phyloP scores from a whole-genome alignment of 2,888 invertebrate species.

The Brachynemurus nebulosus region DNA sequence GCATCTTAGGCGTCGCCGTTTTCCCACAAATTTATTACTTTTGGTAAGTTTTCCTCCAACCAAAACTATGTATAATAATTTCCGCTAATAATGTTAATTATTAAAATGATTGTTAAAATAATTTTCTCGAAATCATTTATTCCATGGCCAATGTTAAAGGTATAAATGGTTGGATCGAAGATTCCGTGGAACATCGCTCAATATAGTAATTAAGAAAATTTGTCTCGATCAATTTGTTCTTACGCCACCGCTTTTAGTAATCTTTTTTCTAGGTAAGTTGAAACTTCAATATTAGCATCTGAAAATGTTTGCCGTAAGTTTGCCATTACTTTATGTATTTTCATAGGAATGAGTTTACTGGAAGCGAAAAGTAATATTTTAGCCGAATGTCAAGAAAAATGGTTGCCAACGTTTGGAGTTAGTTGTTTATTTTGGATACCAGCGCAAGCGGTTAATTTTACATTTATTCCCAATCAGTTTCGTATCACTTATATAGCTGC shows the following conservation, averaged over 20 bases:
- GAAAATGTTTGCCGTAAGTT: no score
- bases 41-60: slow-evolving; percentile 16
- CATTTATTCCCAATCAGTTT: slow-evolving; percentile 52
- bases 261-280: slow-evolving; percentile 54
- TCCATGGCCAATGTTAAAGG: slow-evolving; percentile 33
- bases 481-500: slow-evolving; percentile 67
- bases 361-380: slow-evolving; percentile 56
- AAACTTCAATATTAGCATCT: no score
- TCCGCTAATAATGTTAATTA: not conserved
- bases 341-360: slow-evolving; percentile 58
- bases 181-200: slow-evolving; percentile 45
- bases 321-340: slow-evolving; percentile 10
- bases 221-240: slow-evolving; percentile 53
- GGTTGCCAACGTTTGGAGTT: slow-evolving; percentile 52
- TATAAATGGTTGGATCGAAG: slow-evolving; percentile 56
- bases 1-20: slow-evolving; percentile 20
- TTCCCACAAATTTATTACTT: slow-evolving; percentile 21
- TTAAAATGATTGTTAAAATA: no score
- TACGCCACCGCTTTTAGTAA: slow-evolving; percentile 49
- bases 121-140: not conserved
- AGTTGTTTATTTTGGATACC: slow-evolving; percentile 79
- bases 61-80: no score
- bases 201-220: slow-evolving; percentile 47
- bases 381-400: slow-evolving; percentile 56
- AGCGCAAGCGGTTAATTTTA: slow-evolving; percentile 64